Conservation (phyloP, 2,888 invertebrate species). For the Neria commutata region DNA sequence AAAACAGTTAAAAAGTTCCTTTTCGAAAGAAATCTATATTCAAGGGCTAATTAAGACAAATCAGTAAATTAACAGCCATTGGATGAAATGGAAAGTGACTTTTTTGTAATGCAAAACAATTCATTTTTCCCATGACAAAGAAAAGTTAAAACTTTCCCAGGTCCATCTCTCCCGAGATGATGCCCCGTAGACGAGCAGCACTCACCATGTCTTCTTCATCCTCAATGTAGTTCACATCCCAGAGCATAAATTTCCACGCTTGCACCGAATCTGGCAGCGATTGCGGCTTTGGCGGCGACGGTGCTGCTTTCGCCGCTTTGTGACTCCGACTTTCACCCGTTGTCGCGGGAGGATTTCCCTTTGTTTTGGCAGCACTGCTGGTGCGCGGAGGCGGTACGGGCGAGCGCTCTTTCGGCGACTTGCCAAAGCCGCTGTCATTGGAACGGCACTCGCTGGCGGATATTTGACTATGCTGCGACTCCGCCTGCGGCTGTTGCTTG, state of each 20-base stretch:
- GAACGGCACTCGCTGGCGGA: not conserved
- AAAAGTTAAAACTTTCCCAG: constrained; percentile 2
- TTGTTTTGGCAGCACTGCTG: constrained; percentile 16
- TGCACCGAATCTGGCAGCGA: constrained; percentile 51
- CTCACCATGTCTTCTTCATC: constrained; percentile 63
- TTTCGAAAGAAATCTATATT: too few relatives aligned
- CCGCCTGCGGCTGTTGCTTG: constrained; percentile 25
- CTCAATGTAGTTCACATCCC: constrained; percentile 55
- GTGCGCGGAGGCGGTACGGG: constrained; percentile 36
- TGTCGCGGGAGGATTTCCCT: not conserved
- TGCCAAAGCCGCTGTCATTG: constrained; percentile 27
- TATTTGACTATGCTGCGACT: constrained; percentile 20
- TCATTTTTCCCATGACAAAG: not conserved
- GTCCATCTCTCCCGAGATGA: too few relatives aligned
- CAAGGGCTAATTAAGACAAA: too few relatives aligned
- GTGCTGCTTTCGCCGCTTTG: not conserved
- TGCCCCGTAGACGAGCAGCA: constrained; percentile 18
- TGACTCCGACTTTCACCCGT: constrained; percentile 26
- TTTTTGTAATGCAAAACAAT: constrained; percentile 2
- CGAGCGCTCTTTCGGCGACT: constrained; percentile 35
- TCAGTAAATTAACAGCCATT: too few relatives aligned
- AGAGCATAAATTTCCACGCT: constrained; percentile 59
- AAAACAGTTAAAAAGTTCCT: too few relatives aligned
- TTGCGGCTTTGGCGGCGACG: constrained; percentile 19
- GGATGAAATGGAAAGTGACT: too few relatives aligned